Conservation (phyloP, 2,113 vertebrate genomes). For the Mesocricetus auratus region DNA sequence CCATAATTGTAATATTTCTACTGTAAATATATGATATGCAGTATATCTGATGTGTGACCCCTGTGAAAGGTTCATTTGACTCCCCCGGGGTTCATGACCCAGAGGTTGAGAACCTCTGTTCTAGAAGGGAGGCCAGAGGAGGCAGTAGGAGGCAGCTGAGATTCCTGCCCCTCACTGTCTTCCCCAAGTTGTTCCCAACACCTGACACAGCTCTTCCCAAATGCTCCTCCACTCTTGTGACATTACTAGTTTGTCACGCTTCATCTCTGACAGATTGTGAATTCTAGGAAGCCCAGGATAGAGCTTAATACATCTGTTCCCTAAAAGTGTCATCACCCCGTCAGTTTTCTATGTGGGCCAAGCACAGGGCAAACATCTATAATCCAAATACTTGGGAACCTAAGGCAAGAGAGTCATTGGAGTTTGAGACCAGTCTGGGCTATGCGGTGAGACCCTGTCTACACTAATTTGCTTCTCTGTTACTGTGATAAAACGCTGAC, state of each 20-base stretch:
- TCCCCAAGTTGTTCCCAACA: not conserved
- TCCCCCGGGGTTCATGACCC: not conserved
- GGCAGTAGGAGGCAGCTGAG: not conserved
- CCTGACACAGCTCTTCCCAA: not conserved
- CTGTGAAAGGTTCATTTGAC: not conserved
- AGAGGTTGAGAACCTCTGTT: not conserved
- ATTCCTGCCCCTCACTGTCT: not conserved
- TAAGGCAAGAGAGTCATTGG: not conserved
- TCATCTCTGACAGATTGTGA: slow-evolving; percentile 33
- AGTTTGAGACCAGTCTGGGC: not conserved
- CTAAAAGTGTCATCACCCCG: not conserved
- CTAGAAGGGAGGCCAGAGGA: not conserved
- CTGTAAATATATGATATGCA: not conserved
- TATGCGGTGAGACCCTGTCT: not conserved
- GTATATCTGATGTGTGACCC: not conserved
- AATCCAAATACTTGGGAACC: not conserved
- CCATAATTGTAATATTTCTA: not conserved
- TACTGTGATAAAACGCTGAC: not conserved
- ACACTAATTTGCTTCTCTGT: not conserved
- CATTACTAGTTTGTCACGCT: not conserved
- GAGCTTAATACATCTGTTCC: not conserved
- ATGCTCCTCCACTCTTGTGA: not conserved
- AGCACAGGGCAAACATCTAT: not conserved
- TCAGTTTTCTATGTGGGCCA: not conserved
- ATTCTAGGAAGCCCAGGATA: not conserved